Conservation (phyloP, 2,888 invertebrate genomes). For the Caenorhabditis sinica region DNA sequence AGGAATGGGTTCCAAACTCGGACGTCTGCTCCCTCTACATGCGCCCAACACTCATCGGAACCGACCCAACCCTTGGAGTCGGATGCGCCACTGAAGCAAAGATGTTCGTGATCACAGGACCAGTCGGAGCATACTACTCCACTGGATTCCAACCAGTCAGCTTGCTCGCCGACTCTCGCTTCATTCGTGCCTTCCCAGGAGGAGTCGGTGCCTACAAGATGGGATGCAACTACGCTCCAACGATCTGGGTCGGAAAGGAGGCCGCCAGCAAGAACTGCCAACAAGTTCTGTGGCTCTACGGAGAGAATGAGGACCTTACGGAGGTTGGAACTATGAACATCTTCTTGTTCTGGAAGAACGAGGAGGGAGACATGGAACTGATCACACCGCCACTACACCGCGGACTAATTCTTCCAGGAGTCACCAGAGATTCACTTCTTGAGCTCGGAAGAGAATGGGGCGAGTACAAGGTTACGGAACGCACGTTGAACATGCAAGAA, state of each 20-base stretch:
- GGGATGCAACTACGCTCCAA: conserved; percentile 89
- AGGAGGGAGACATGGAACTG: conserved; percentile 93
- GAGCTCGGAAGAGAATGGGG: conserved; percentile 91
- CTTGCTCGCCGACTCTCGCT: conserved; percentile 93
- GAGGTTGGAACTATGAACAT: conserved; percentile 99
- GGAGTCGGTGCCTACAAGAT: conserved; percentile 96
- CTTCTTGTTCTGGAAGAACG: conserved; percentile 92
- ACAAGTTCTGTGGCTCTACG: conserved; percentile 93
- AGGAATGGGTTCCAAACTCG: conserved; percentile 97
- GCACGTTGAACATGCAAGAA: conserved; percentile 91
- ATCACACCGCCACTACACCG: conserved; percentile 92
- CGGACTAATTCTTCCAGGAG: conserved; percentile 95
- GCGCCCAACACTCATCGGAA: conserved; percentile 96
- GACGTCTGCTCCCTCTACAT: conserved; percentile 93
- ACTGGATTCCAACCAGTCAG: conserved; percentile 84
- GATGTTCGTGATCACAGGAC: conserved; percentile 93
- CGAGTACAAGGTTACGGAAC: conserved; percentile 90
- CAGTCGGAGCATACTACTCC: conserved; percentile 95
- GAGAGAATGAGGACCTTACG: conserved; percentile 94
- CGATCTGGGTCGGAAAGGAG: conserved; percentile 86
- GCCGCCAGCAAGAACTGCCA: conserved; percentile 89
- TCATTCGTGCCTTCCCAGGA: conserved; percentile 89
- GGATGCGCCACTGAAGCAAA: conserved; percentile 92
- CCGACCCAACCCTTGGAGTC: conserved; percentile 96
- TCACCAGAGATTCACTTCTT: conserved; percentile 93